Evolutionary conservation across 2,113 vertebrate genomes (phyloP).

Genomic region (Megaceryle torquata): DNA sequence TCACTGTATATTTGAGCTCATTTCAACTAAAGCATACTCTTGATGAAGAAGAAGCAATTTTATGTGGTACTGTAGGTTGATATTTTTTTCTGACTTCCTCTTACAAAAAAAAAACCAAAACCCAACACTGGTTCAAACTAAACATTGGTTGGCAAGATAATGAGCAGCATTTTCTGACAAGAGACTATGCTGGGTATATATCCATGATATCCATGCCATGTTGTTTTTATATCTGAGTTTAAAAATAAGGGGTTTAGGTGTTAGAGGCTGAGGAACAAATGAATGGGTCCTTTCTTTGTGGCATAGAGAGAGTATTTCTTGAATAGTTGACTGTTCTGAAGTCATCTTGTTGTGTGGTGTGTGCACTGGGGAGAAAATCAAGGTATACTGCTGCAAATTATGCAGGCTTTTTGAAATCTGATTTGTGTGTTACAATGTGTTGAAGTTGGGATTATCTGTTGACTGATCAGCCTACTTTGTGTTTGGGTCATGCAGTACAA

Average conservation of each 20-base stretch:
- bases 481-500: not conserved
- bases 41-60: not conserved
- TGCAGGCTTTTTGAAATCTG: not conserved
- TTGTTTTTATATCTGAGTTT: not conserved
- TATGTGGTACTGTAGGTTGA: not conserved
- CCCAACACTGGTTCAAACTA: not conserved
- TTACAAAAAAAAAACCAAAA: not conserved
- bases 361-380: not conserved
- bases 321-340: not conserved
- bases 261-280: not conserved
- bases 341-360: not conserved
- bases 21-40: not conserved
- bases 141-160: not conserved
- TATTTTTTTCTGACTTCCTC: not conserved
- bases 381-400: not conserved
- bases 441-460: not conserved
- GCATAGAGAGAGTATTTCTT: not conserved
- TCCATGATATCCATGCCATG: not conserved
- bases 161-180: not conserved
- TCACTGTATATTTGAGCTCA: not conserved
- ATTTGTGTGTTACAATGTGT: not conserved
- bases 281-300: not conserved
- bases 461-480: not conserved
- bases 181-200: not conserved
- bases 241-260: not conserved